Percentiles rank a stretch among this genome's conserved stretches.
phyloP scores from a whole-genome alignment of 1,140 invertebrate genomes.

The Drosophila takahashii region DNA sequence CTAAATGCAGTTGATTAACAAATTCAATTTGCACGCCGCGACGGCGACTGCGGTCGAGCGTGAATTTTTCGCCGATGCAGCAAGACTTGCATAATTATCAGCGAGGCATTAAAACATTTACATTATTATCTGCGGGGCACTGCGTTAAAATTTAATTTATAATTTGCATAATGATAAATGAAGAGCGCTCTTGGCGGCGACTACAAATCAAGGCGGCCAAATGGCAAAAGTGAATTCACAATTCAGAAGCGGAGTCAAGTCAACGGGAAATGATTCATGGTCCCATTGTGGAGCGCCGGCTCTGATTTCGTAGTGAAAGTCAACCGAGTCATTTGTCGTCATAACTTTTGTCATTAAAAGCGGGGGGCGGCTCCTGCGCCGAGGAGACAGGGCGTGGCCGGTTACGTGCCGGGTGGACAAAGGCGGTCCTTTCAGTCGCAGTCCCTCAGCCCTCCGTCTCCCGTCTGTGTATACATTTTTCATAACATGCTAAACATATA shows the following conservation, averaged over 20 bases:
- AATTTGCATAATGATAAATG: slow-evolving; percentile 77
- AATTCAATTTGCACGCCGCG: slow-evolving; percentile 58
- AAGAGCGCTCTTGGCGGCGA: slow-evolving; percentile 34
- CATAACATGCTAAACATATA: slow-evolving; percentile 73
- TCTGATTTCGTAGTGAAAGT: slow-evolving; percentile 79
- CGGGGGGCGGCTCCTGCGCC: background rate
- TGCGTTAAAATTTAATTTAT: slow-evolving; percentile 64
- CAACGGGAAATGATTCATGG: slow-evolving; percentile 73
- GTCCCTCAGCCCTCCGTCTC: background rate
- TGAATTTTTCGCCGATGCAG: slow-evolving; percentile 41
- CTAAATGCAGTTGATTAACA: slow-evolving; percentile 76
- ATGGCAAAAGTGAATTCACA: slow-evolving; percentile 53
- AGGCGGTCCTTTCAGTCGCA: slow-evolving; percentile 26
- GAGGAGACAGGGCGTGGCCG: slow-evolving; percentile 26
- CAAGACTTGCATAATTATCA: slow-evolving; percentile 55
- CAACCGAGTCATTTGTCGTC: slow-evolving; percentile 79
- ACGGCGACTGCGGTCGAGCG: slow-evolving; percentile 15
- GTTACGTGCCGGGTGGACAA: slow-evolving; percentile 66
- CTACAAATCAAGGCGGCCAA: slow-evolving; percentile 52
- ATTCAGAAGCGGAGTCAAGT: slow-evolving; percentile 35
- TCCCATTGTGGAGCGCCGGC: slow-evolving; percentile 51
- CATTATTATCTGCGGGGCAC: slow-evolving; percentile 55
- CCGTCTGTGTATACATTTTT: slow-evolving; percentile 70
- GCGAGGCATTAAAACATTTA: slow-evolving; percentile 40
- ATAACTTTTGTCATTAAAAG: slow-evolving; percentile 80